A percentile compares a stretch with the other conserved stretches of the same genome.
phyloP scores from a whole-genome alignment of 2,797 vertebrate species.

The Spatula clypeata region DNA sequence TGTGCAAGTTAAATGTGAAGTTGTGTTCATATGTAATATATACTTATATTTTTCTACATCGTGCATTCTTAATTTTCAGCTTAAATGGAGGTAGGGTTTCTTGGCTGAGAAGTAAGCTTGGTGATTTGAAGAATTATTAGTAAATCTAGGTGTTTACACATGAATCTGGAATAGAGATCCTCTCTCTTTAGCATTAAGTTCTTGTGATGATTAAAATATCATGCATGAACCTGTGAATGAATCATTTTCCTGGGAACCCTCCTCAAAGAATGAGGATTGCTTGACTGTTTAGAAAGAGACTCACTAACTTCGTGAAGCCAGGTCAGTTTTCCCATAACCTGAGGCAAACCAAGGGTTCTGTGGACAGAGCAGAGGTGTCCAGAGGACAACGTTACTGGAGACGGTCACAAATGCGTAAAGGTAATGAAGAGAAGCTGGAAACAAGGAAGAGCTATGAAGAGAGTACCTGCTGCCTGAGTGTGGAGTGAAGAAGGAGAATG shows the following conservation, averaged over 20 bases:
- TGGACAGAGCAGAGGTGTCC: neutral
- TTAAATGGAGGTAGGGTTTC: neutral
- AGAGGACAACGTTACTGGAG: neutral
- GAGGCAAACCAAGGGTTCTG: neutral
- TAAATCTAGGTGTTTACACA: neutral
- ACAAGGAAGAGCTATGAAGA: neutral
- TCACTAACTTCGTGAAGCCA: neutral
- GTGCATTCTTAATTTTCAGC: neutral
- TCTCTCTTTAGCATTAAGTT: neutral
- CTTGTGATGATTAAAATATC: neutral
- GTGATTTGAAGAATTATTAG: neutral
- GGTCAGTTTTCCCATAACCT: neutral
- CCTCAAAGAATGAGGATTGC: neutral
- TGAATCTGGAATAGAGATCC: neutral
- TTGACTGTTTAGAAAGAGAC: neutral
- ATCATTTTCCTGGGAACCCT: neutral
- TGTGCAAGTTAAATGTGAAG: neutral
- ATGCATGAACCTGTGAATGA: neutral
- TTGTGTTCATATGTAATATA: neutral
- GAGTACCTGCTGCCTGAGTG: neutral
- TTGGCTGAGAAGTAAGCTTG: neutral
- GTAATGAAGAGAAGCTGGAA: neutral
- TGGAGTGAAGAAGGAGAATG: neutral
- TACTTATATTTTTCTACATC: neutral
- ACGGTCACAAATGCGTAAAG: rapidly evolving